A percentile compares a stretch with the other conserved stretches of the same genome.
These are phyloP conservation scores for Scomber japonicus DNA, from an alignment of 2,113 vertebrate species.

Conservation along the genomic window DNA sequence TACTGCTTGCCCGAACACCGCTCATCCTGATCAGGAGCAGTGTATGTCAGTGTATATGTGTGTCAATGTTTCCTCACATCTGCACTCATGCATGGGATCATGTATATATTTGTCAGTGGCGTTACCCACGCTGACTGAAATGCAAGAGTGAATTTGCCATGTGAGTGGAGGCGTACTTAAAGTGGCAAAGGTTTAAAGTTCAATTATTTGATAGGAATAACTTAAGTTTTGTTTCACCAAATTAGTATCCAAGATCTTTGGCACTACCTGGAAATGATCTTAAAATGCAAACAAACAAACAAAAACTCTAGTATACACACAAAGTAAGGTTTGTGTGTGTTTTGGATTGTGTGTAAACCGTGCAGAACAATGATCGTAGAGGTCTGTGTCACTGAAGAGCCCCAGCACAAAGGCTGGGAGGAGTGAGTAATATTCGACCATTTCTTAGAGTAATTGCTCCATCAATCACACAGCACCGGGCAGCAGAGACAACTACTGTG, in stretches of 20 bases:
- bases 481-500: conserved; percentile 18
- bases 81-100: too few species aligned
- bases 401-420: conserved; percentile 34
- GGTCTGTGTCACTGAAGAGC: conserved; percentile 1
- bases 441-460: conserved; percentile 45
- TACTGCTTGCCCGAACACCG: neutral
- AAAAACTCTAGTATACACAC: neutral
- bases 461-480: conserved; percentile 45
- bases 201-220: too few species aligned
- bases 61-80: too few species aligned
- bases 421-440: conserved; percentile 27
- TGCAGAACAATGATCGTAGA: neutral
- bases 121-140: too few species aligned
- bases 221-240: too few species aligned
- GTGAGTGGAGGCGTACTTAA: too few species aligned
- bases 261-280: too few species aligned
- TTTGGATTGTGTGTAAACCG: neutral
- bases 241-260: too few species aligned
- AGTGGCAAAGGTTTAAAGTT: too few species aligned
- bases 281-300: neutral
- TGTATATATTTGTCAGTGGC: too few species aligned
- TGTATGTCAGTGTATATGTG: neutral
- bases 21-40: neutral
- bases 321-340: neutral
- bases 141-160: too few species aligned